phyloP scores from a whole-genome alignment of 1,140 invertebrate genomes.

The Vollenhovia emeryi region DNA sequence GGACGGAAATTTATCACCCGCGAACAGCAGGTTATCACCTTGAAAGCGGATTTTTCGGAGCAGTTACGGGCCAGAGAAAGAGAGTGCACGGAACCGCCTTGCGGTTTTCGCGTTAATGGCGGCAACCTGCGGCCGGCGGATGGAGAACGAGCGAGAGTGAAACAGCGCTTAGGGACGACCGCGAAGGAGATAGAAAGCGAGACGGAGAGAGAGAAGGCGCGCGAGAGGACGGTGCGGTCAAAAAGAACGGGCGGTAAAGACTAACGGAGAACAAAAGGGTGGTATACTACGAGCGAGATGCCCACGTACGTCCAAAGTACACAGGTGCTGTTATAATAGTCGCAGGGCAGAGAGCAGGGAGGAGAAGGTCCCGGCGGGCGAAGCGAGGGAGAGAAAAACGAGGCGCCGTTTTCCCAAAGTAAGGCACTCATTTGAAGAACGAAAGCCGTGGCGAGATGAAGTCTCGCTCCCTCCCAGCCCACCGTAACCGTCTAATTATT shows the following conservation, averaged over 20 bases:
- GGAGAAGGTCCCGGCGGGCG: background rate
- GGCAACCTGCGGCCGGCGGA: conserved; percentile 26
- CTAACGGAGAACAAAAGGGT: conserved; percentile 3
- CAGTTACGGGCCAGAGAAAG: conserved; percentile 35
- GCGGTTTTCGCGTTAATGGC: conserved; percentile 62
- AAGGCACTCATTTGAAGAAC: conserved; percentile 66
- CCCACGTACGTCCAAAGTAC: background rate
- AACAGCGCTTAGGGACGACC: background rate
- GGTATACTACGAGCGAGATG: background rate
- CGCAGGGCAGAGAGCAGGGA: background rate
- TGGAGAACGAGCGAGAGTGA: conserved; percentile 2
- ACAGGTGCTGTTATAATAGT: conserved; percentile 42
- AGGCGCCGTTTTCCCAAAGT: conserved; percentile 47
- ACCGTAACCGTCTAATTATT: conserved; percentile 73
- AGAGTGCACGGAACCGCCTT: conserved; percentile 3
- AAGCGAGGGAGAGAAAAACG: conserved; percentile 28
- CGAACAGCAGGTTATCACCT: conserved; percentile 61
- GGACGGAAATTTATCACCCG: conserved; percentile 61
- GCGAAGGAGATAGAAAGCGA: background rate
- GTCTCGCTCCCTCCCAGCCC: conserved; percentile 38
- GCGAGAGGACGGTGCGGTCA: background rate
- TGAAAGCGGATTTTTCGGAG: conserved; percentile 59
- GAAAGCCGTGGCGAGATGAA: conserved; percentile 64
- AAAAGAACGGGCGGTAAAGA: conserved; percentile 9
- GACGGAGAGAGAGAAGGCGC: background rate